A percentile compares a stretch with the other conserved stretches of the same genome.
These are phyloP conservation scores for Eupsilia transversa DNA, from an alignment of 2,888 invertebrate genomes.

Conservation along the genomic window DNA sequence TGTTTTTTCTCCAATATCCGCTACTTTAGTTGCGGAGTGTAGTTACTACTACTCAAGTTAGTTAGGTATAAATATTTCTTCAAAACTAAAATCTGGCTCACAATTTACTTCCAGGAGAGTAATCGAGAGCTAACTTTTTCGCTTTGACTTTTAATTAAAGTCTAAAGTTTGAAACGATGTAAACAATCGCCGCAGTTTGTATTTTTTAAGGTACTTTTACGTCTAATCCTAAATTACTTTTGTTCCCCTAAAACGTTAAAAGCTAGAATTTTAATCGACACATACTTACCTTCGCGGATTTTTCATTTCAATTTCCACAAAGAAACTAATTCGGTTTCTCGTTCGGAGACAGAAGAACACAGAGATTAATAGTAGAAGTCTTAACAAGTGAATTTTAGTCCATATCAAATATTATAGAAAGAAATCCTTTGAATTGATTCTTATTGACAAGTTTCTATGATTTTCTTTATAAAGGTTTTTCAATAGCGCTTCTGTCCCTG, in stretches of 20 bases:
- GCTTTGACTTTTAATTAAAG: background rate
- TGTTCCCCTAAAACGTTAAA: background rate
- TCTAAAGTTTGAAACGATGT: background rate
- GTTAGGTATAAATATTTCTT: background rate
- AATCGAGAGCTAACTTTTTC: background rate
- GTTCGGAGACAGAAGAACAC: no score
- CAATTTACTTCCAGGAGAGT: background rate
- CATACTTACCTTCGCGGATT: background rate
- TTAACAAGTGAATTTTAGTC: constrained; percentile 10
- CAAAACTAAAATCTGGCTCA: background rate
- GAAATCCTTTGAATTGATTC: background rate
- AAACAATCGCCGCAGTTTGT: background rate
- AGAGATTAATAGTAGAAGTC: background rate
- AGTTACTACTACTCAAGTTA: no score
- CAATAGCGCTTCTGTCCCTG: background rate
- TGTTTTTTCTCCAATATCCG: no score
- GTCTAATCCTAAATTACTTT: background rate
- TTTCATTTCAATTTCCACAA: background rate
- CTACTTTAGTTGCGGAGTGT: no score
- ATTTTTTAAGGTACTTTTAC: background rate
- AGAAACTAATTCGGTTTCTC: background rate
- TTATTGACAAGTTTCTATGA: background rate
- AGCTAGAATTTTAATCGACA: background rate
- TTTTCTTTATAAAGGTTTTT: background rate
- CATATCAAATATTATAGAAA: background rate